A percentile compares a stretch with the other conserved stretches of the same genome.
These are phyloP conservation scores for Phalacrocorax carbo DNA, from an alignment of 2,113 vertebrate genomes.

Conservation along the genomic window DNA sequence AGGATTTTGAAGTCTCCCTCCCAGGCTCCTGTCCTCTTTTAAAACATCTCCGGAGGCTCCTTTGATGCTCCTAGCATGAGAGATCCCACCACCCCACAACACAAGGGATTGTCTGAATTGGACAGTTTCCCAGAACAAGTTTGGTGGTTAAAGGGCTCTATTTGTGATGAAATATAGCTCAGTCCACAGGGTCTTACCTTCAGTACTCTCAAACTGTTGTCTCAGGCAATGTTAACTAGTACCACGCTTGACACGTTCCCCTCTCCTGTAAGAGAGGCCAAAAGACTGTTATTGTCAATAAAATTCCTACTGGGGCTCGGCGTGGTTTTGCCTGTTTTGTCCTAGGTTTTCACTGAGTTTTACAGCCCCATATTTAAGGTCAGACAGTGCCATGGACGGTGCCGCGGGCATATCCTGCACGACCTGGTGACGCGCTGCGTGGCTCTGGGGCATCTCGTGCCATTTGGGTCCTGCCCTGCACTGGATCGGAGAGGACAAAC, in stretches of 20 bases:
- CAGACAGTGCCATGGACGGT: background rate
- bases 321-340: background rate
- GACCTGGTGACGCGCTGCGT: accelerated
- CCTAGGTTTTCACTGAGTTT: background rate
- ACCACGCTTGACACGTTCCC: background rate
- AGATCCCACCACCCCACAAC: slow-evolving; percentile 54
- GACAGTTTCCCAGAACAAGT: slow-evolving; percentile 67
- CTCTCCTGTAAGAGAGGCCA: background rate
- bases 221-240: background rate
- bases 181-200: slow-evolving; percentile 43
- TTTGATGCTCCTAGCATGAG: slow-evolving; percentile 71
- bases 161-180: slow-evolving; percentile 51
- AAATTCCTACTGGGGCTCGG: background rate
- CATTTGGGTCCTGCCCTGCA: background rate
- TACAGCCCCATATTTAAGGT: background rate
- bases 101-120: slow-evolving; percentile 51
- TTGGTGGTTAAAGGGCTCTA: slow-evolving; percentile 46
- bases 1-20: slow-evolving; percentile 67
- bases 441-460: background rate
- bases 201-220: background rate
- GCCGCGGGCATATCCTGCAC: accelerated
- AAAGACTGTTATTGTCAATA: slow-evolving; percentile 9
- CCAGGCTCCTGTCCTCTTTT: slow-evolving; percentile 58
- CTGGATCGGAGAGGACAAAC: background rate
- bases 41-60: slow-evolving; percentile 38